Evolutionary conservation across 2,888 invertebrate species (phyloP).

Genomic region (Sericinus montela): DNA sequence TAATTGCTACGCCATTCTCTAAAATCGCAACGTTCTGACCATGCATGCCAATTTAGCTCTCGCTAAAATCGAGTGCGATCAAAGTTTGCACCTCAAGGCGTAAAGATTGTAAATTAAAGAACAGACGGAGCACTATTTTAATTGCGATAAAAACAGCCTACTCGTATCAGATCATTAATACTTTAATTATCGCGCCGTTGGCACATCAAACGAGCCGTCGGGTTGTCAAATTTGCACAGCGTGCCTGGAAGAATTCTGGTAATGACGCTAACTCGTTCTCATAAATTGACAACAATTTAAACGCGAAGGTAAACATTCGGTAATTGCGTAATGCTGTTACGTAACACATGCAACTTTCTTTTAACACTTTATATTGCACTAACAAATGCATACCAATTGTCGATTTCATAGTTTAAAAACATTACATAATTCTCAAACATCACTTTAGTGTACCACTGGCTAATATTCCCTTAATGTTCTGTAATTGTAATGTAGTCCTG

Average conservation of each 20-base stretch:
- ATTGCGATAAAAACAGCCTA: conserved; percentile 59
- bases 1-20: no score
- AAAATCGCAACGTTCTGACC: conserved; percentile 30
- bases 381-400: neutral
- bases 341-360: conserved; percentile 5
- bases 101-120: conserved; percentile 50
- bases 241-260: conserved; percentile 27
- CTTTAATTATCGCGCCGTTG: conserved; percentile 58
- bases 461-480: no score
- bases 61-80: conserved; percentile 43
- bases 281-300: conserved; percentile 23
- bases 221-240: conserved; percentile 37
- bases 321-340: neutral
- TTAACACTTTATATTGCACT: neutral
- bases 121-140: conserved; percentile 47
- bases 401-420: no score
- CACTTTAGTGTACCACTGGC: no score
- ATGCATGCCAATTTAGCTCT: conserved; percentile 43
- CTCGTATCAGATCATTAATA: conserved; percentile 52
- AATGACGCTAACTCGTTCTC: conserved; percentile 33
- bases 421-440: no score
- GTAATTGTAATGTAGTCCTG: no score
- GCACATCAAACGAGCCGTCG: conserved; percentile 58
- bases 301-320: conserved; percentile 5
- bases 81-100: conserved; percentile 43